Conservation (phyloP, 2,113 vertebrate genomes). For the Ornithorhynchus anatinus region DNA sequence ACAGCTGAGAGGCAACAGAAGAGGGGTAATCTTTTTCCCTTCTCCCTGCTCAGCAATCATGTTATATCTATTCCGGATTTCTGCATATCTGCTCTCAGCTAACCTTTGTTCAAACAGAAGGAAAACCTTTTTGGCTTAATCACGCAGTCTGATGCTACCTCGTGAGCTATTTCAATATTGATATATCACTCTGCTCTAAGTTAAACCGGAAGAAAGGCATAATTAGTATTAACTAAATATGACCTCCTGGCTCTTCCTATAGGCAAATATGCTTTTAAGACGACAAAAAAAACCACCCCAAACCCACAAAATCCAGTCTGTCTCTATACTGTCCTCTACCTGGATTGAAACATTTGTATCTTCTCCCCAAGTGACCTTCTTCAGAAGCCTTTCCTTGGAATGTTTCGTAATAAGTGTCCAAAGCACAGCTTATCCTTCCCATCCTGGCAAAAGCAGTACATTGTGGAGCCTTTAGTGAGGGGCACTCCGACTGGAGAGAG, state of each 20-base stretch:
- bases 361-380: slow-evolving; percentile 4
- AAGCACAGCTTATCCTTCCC: background rate
- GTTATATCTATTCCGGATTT: background rate
- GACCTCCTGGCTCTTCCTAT: background rate
- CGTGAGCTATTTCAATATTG: slow-evolving; percentile 4
- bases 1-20: too few species aligned
- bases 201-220: background rate
- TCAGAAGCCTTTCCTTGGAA: slow-evolving; percentile 1
- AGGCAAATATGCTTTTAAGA: background rate
- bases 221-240: slow-evolving; percentile 23
- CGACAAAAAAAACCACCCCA: background rate
- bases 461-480: background rate
- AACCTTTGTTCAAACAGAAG: slow-evolving; percentile 21
- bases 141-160: background rate
- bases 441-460: background rate
- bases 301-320: background rate
- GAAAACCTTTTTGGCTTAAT: slow-evolving; percentile 31
- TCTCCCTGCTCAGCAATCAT: slow-evolving; percentile 5
- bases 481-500: background rate
- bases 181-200: slow-evolving; percentile 13
- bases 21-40: slow-evolving; percentile 6
- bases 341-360: background rate
- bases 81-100: background rate
- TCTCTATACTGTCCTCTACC: background rate
- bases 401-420: slow-evolving; percentile 26